Conservation (phyloP, 2,113 vertebrate species). For the Caranx melampygus region DNA sequence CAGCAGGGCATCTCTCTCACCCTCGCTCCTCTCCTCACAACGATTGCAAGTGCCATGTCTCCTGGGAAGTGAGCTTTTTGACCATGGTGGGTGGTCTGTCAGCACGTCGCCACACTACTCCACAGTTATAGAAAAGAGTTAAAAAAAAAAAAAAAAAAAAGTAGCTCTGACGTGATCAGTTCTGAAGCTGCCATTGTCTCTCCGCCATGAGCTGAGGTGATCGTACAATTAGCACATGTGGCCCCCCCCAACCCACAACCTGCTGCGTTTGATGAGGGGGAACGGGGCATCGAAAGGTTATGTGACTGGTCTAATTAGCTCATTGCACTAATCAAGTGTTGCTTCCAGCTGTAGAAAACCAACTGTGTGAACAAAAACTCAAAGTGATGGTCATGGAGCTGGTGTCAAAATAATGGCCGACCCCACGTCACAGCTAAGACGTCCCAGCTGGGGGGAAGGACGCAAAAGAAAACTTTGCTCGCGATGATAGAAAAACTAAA, state of each 20-base stretch:
- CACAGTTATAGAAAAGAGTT: not conserved
- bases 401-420: slow-evolving; percentile 22
- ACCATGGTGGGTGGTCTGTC: slow-evolving; percentile 47
- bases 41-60: slow-evolving; percentile 32
- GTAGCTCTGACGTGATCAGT: slow-evolving; percentile 27
- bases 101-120: not conserved
- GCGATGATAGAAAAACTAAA: not conserved
- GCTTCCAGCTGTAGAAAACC: slow-evolving; percentile 7
- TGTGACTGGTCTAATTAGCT: slow-evolving; percentile 53
- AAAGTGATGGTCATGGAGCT: not conserved
- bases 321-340: slow-evolving; percentile 20
- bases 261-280: slow-evolving; percentile 41
- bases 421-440: not conserved
- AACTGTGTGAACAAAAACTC: slow-evolving; percentile 4
- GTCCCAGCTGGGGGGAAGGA: not conserved
- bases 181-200: slow-evolving; percentile 43
- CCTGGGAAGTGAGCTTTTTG: slow-evolving; percentile 13
- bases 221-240: slow-evolving; percentile 32
- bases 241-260: slow-evolving; percentile 21
- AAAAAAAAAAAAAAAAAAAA: not conserved
- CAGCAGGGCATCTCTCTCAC: slow-evolving; percentile 30
- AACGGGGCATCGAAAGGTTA: slow-evolving; percentile 46
- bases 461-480: not conserved
- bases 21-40: slow-evolving; percentile 22
- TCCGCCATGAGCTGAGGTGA: not conserved